phyloP scores from a whole-genome alignment of 1,140 invertebrate species.

The Pantala flavescens region DNA sequence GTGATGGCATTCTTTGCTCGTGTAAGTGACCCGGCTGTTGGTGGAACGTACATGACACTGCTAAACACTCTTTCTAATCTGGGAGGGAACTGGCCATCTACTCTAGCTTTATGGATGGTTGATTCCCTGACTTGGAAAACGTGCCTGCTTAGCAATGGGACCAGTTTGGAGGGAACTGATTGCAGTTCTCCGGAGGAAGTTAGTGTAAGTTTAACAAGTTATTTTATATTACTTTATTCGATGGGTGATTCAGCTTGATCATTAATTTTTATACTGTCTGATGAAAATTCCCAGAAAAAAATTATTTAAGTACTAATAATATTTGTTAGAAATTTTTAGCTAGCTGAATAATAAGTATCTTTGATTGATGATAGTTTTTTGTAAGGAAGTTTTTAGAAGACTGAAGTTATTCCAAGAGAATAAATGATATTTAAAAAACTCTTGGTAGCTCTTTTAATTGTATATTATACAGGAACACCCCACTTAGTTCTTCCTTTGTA shows the following conservation, averaged over 20 bases:
- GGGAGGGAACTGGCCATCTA: constrained; percentile 94
- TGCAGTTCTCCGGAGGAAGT: constrained; percentile 40
- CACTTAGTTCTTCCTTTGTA: too few relatives aligned
- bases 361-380: too few relatives aligned
- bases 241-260: constrained; percentile 15
- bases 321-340: not conserved
- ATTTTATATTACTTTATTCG: constrained; percentile 17
- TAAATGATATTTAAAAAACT: too few relatives aligned
- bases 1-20: constrained; percentile 73
- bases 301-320: not conserved
- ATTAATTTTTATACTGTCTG: constrained; percentile 12
- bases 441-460: too few relatives aligned
- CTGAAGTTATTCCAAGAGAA: too few relatives aligned
- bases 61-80: constrained; percentile 94
- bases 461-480: too few relatives aligned
- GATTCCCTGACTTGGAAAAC: constrained; percentile 74
- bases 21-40: constrained; percentile 85
- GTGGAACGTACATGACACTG: constrained; percentile 99
- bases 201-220: constrained; percentile 36
- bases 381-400: too few relatives aligned
- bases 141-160: constrained; percentile 42
- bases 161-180: constrained; percentile 34
- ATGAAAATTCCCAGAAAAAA: constrained; percentile 15
- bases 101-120: constrained; percentile 83
- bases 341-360: too few relatives aligned